Evolutionary conservation across 2,113 vertebrate genomes (phyloP).

Genomic region (Pavo muticus): DNA sequence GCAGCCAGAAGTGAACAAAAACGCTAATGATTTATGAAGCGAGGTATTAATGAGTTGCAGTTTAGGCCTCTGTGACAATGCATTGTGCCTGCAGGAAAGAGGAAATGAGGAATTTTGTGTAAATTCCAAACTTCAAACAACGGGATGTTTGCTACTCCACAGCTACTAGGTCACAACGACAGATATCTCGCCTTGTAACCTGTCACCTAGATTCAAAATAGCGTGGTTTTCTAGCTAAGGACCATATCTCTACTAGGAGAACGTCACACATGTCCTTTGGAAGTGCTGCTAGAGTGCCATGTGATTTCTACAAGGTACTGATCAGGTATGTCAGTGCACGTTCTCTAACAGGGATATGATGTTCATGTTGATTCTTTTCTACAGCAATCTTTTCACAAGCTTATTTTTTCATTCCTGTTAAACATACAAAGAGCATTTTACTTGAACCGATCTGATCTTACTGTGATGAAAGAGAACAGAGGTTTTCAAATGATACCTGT

Average conservation of each 20-base stretch:
- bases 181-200: neutral
- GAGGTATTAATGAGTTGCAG: conserved; percentile 24
- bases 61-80: conserved; percentile 41
- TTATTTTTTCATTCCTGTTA: neutral
- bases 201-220: conserved; percentile 15
- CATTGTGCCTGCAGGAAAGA: conserved; percentile 71
- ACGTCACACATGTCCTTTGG: neutral
- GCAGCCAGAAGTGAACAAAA: neutral
- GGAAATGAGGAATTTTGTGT: conserved; percentile 74
- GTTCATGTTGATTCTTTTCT: neutral
- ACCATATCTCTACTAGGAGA: neutral
- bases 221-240: neutral
- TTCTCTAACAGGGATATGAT: neutral
- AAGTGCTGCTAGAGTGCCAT: neutral
- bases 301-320: neutral
- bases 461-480: neutral
- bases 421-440: neutral
- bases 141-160: conserved; percentile 51
- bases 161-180: conserved; percentile 1
- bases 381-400: neutral
- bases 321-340: neutral
- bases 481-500: neutral
- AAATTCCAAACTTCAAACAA: conserved; percentile 66
- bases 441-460: neutral
- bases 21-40: conserved; percentile 10